Evolutionary conservation across 2,888 invertebrate species (phyloP).

Genomic region (Deroplatys truncata): DNA sequence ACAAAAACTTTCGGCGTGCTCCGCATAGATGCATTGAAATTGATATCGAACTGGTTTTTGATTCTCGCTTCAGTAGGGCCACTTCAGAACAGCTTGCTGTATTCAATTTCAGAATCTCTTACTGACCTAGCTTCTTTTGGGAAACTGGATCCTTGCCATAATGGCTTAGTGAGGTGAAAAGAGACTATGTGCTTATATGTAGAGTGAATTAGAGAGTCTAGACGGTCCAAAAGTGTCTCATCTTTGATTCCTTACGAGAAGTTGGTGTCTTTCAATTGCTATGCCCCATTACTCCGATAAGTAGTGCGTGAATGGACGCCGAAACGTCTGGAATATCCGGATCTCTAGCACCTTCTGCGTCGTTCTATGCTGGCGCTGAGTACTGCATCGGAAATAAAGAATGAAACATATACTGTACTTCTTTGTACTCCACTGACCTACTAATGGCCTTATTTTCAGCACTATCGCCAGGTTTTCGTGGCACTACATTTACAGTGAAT

Average conservation of each 20-base stretch:
- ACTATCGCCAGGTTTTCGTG: no score
- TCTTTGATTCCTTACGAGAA: not conserved
- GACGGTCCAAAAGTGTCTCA: not conserved
- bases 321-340: not conserved
- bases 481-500: no score
- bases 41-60: no score
- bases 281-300: not conserved
- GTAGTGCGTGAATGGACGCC: not conserved
- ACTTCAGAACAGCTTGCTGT: not conserved
- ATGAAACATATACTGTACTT: not conserved
- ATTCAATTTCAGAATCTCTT: not conserved
- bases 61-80: no score
- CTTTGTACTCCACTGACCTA: not conserved
- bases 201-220: not conserved
- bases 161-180: not conserved
- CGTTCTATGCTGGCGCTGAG: not conserved
- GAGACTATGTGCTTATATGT: not conserved
- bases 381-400: not conserved
- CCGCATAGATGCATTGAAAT: no score
- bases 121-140: not conserved
- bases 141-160: not conserved
- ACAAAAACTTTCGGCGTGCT: no score
- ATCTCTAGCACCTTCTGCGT: not conserved
- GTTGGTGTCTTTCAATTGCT: not conserved
- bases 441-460: not conserved